Percentiles rank a stretch among this genome's conserved stretches.
phyloP scores from a whole-genome alignment of 2,797 vertebrate species.

The Halcyon chelicuti region DNA sequence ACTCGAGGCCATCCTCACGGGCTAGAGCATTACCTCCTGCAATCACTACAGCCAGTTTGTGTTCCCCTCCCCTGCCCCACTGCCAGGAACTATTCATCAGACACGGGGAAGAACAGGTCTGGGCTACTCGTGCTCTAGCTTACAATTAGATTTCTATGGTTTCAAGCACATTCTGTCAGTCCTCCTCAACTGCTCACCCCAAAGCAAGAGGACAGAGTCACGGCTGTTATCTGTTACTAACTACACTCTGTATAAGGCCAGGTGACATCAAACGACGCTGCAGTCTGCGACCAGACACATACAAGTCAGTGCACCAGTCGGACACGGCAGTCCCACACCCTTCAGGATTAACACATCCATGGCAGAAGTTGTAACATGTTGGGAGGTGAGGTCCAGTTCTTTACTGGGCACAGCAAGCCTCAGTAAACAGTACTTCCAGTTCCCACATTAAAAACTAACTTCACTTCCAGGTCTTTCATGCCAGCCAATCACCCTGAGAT shows the following conservation, averaged over 20 bases:
- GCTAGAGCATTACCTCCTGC: neutral
- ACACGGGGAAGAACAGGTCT: neutral
- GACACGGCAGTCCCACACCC: rapidly evolving
- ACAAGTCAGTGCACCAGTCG: neutral
- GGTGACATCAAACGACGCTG: neutral
- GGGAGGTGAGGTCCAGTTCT: neutral
- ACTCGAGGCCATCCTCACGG: neutral
- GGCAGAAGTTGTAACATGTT: neutral
- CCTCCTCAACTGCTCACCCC: neutral
- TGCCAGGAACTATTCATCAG: neutral
- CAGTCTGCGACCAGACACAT: neutral
- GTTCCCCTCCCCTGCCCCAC: neutral
- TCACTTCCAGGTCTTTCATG: neutral
- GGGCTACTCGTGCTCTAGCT: neutral
- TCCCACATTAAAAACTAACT: neutral
- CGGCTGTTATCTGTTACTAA: neutral
- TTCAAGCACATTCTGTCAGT: neutral
- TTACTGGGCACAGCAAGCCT: neutral
- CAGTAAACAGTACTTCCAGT: neutral
- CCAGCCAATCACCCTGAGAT: neutral
- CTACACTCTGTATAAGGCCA: neutral
- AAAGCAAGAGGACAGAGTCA: neutral
- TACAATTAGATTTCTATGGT: neutral
- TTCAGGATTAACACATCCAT: rapidly evolving
- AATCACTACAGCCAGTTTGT: neutral